Base-by-base conservation (phyloP, 2,888 invertebrate genomes). In the Leptarthrus brevirostris region DNA sequence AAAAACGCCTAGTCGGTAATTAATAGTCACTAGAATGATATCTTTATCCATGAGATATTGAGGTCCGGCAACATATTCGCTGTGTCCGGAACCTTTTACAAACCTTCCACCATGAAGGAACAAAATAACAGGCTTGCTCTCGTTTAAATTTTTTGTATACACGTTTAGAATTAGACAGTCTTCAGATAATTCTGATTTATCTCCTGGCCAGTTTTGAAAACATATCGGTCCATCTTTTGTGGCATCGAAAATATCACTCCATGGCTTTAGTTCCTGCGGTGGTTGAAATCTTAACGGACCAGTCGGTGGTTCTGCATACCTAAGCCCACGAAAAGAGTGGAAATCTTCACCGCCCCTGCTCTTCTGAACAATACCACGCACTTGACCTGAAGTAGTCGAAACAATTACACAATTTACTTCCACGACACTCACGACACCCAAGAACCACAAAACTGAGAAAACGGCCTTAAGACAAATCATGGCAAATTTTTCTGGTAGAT, bases 71-170 rank as follows among this genome's bases (percentile, higher is more conserved):
- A 84, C 85, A 72, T 83, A 83, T 74, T 82, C 83, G 75, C 90
- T 91, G 77, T 88, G 88, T 0, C 88, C 90, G 0, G 90, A 88
- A 20, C 85, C 84, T 0, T 86, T 85, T 80, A 90, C 89, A 81
- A 90, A 91, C 12, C 87, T 90, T 0, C 92, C 92, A 0, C 89
- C 87, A 82, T 92, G 92, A 75, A 92, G 87, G 81, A 87, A 90
- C 0, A 92, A 87, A 3, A 92, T 84, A 1, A 92, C 92, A 0
- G 92, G 90, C 6, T 79, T 80, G 54, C 80, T 80, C 34, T 81
- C 80, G 10, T 79, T 81, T 36, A 85, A 64, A 30, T 83, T 81
- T 0, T 80, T 78, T 0, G 88, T 86, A 77, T 89, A 89, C 44
- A 90, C 87, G 78, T 89, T 90, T 4, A 90, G 79, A 10, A 87